Evolutionary conservation across 2,888 invertebrate species (phyloP), one percentile per base, ranked within the genome.

Genomic region (Polyploca ridens): DNA sequence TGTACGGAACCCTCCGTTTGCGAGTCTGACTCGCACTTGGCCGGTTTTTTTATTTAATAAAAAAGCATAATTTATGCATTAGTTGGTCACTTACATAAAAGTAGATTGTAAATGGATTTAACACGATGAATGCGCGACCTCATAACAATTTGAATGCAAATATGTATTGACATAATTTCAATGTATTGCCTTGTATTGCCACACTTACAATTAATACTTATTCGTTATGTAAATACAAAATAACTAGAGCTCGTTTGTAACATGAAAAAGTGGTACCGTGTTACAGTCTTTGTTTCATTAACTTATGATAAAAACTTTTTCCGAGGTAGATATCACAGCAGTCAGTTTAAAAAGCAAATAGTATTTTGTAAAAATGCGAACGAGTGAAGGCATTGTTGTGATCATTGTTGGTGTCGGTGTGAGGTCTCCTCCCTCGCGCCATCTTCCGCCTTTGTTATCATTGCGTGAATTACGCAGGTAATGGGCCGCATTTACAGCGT

Each of bases 381-480:
- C 70, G 64, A 64, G 62, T 49, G 54, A 27, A 44, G 68, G 71
- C 66, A 69, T 69, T 75, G 70, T 73, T 66, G 63, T 71, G 74
- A 74, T 68, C 64, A 69, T 76, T 68, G 69, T 66, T 65, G 69
- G 67, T 71, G 69, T 63, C 66, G 71, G 66, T 4, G 35, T 63
- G 72, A 69, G 69, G 71, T 66, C 68, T 72, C 66, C 65, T 63
- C 65, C 67, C 68, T 67, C 66, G 69, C 73, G 71, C n/a, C 19
- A 19, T 54, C 54, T 54, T n/a, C 63, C 66, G 72, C 76, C 85
- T 86, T 87, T 90, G 89, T 91, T 90, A 92, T 90, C 90, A 85
- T 85, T 86, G 87, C 88, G 90, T 88, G 90, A 91, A 90, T 89
- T 87, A 90, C 88, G 85, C 85, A 89, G 90, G 91, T 91, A 91